Evolutionary conservation across 2,797 vertebrate species (phyloP).

Genomic region (Tiaroga cobitis): DNA sequence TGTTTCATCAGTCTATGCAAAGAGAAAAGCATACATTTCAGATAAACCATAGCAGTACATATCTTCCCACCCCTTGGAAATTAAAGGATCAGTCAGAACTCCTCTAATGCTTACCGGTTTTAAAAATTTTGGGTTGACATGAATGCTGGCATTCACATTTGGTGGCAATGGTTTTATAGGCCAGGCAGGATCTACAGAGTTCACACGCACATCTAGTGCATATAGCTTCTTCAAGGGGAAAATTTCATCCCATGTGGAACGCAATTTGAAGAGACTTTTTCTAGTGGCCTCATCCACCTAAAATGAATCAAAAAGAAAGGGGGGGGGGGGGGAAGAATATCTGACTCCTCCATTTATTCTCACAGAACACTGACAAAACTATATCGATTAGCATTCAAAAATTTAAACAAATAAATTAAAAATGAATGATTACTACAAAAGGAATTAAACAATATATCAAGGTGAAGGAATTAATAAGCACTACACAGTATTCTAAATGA

Average conservation of each 20-base stretch:
- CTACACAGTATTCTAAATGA: not conserved
- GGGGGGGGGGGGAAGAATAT: conserved; percentile 21
- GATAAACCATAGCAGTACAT: not conserved
- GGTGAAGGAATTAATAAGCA: not conserved
- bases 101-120: conserved; percentile 89
- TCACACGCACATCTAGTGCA: conserved; percentile 93
- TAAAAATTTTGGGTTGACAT: conserved; percentile 98
- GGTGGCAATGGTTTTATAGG: conserved; percentile 96
- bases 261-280: conserved; percentile 99
- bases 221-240: conserved; percentile 97
- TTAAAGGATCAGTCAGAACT: not conserved
- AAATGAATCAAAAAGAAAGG: conserved; percentile 83
- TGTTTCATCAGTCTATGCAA: conserved; percentile 80
- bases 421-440: not conserved
- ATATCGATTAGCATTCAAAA: not conserved
- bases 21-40: conserved; percentile 59
- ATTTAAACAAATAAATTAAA: accelerated
- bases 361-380: conserved; percentile 11
- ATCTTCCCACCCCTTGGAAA: not conserved
- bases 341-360: conserved; percentile 14
- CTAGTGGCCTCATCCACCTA: conserved; percentile 99
- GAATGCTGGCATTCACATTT: conserved; percentile 96
- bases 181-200: conserved; percentile 96
- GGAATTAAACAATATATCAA: not conserved
- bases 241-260: conserved; percentile 98